Percentiles rank a stretch among this genome's conserved stretches.
These are phyloP conservation scores for Tipula lateralis DNA, from an alignment of 2,888 invertebrate genomes.

Conservation along the genomic window DNA sequence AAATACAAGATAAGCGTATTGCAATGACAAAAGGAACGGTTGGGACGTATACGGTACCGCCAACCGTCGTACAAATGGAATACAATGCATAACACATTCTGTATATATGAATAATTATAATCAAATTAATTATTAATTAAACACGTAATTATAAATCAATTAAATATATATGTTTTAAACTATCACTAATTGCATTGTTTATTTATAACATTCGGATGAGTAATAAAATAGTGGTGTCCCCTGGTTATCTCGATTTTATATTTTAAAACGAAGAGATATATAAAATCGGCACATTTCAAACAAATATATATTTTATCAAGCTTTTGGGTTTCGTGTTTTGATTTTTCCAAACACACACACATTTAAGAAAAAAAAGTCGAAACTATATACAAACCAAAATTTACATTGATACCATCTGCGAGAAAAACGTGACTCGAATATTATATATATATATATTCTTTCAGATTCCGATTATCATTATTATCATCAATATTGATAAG, in stretches of 20 bases:
- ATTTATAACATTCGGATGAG: neutral
- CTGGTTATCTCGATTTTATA: neutral
- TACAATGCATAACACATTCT: too few relatives aligned
- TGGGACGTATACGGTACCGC: too few relatives aligned
- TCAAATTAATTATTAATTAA: too few relatives aligned
- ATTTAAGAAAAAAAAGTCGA: neutral
- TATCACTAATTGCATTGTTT: neutral
- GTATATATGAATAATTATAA: too few relatives aligned
- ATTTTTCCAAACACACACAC: neutral
- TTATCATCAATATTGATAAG: slow-evolving; percentile 5
- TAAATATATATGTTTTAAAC: too few relatives aligned
- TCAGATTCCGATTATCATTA: neutral
- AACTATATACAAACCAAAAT: neutral
- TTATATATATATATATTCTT: too few relatives aligned
- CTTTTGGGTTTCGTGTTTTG: slow-evolving; percentile 20
- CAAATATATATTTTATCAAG: neutral
- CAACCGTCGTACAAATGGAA: too few relatives aligned
- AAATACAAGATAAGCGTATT: too few relatives aligned
- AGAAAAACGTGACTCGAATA: slow-evolving; percentile 30
- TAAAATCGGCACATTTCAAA: slow-evolving; percentile 30
- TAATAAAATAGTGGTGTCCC: neutral
- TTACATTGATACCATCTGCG: slow-evolving; percentile 30
- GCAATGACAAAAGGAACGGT: too few relatives aligned
- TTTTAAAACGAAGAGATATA: neutral
- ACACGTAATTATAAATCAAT: too few relatives aligned